Evolutionary conservation across 2,888 invertebrate species (phyloP).

Genomic region (Ectemnius continuus): DNA sequence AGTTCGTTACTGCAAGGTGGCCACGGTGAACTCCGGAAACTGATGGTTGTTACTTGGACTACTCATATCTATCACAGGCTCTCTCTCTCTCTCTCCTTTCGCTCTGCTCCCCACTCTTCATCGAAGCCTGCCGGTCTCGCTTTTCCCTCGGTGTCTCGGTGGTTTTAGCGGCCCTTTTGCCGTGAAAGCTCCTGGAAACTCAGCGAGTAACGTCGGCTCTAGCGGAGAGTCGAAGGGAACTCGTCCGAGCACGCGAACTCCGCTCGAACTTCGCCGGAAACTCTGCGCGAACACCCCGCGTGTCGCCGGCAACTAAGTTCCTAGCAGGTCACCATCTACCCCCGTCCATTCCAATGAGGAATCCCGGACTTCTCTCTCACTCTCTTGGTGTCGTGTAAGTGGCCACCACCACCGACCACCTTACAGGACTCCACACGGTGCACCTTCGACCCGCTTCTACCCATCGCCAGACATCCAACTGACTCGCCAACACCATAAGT

Average conservation of each 20-base stretch:
- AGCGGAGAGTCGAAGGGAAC: slow-evolving; percentile 54
- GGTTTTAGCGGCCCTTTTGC: slow-evolving; percentile 61
- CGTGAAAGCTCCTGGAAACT: slow-evolving; percentile 56
- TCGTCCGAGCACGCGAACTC: slow-evolving; percentile 62
- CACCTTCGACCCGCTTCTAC: slow-evolving; percentile 48
- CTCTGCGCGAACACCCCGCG: slow-evolving; percentile 69
- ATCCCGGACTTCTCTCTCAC: slow-evolving; percentile 26
- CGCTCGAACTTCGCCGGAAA: slow-evolving; percentile 63
- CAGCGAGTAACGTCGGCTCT: slow-evolving; percentile 46
- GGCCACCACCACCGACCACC: slow-evolving; percentile 60
- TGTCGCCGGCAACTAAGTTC: slow-evolving; percentile 75
- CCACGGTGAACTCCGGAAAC: slow-evolving; percentile 66
- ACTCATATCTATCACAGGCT: slow-evolving; percentile 68
- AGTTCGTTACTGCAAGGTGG: slow-evolving; percentile 66
- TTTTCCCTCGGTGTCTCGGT: slow-evolving; percentile 37
- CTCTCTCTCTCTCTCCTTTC: slow-evolving; percentile 41
- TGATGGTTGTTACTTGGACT: slow-evolving; percentile 72
- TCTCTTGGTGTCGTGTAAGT: slow-evolving; percentile 53
- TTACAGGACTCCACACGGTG: slow-evolving; percentile 54
- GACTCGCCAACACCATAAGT: slow-evolving; percentile 74
- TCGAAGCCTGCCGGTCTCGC: slow-evolving; percentile 7
- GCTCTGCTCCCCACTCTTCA: slow-evolving; percentile 10
- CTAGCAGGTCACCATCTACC: slow-evolving; percentile 44
- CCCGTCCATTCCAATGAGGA: slow-evolving; percentile 12
- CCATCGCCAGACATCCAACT: slow-evolving; percentile 64